phyloP scores from a whole-genome alignment of 2,113 vertebrate genomes.

The Corvus cornix region DNA sequence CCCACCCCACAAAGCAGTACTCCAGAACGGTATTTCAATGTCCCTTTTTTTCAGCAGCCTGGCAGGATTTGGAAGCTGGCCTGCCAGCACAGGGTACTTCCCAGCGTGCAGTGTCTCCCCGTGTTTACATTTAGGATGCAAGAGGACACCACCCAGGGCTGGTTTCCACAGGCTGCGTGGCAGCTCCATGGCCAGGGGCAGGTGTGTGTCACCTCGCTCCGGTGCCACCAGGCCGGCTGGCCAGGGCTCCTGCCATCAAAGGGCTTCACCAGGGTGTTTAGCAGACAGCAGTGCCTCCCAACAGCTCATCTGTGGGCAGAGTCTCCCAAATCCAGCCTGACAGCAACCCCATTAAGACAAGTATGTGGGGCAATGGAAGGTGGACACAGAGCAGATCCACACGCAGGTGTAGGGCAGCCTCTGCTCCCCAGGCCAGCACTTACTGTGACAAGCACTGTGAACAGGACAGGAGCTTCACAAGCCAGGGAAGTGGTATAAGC shows the following conservation, averaged over 20 bases:
- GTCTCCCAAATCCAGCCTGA: neutral
- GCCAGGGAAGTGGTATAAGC: neutral
- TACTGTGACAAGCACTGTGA: neutral
- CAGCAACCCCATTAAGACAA: fast-evolving
- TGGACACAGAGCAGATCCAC: neutral
- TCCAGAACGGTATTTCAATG: neutral
- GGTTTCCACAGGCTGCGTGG: neutral
- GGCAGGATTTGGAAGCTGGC: neutral
- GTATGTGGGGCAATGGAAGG: fast-evolving
- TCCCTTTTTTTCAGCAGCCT: neutral
- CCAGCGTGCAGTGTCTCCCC: neutral
- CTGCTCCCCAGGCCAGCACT: neutral
- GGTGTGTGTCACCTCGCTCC: fast-evolving
- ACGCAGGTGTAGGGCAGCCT: fast-evolving
- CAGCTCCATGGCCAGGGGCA: neutral
- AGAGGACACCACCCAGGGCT: neutral
- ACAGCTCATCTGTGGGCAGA: neutral
- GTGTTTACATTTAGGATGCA: neutral
- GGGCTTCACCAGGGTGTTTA: neutral
- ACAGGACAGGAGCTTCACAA: neutral
- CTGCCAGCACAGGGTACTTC: neutral
- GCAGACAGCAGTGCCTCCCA: neutral
- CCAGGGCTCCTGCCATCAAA: neutral
- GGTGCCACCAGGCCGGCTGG: neutral
- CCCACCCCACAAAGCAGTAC: neutral